Evolutionary conservation across 2,888 invertebrate species (phyloP), one percentile per base, ranked within the genome.

Genomic region (Apotomis betuletana): DNA sequence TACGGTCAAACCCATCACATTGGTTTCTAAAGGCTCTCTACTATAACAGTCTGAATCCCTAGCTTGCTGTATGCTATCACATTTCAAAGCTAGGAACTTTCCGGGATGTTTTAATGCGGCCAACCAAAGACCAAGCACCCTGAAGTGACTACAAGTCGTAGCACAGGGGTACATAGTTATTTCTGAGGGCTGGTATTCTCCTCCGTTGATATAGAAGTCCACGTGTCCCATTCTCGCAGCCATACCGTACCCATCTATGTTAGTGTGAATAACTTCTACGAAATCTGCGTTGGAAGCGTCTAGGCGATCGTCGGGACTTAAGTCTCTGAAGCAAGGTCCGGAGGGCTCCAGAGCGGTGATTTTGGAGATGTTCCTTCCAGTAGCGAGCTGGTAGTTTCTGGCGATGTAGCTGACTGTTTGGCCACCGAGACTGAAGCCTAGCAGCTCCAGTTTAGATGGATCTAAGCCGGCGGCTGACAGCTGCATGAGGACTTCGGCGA

Each of bases 191-290:
- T 93, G 92, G 76, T 82, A 92, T 73, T 93, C 93, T 0, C 92
- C 93, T 0, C 93, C 93, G 57, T 93, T 93, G 0, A 92, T 81
- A 74, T 91, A 93, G 36, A 91, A 84, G 69, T 93, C 92, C 0
- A 92, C 86, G 68, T 93, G 92, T 0, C 93, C 93, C 91, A 92
- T 91, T 0, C 78, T 82, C 0, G 85, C 76, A 0, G 92, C 91
- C 91, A 93, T 92, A 0, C 93, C 93, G 27, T 85, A 92, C 0
- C 89, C 92, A 62, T 93, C 93, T n/a, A 92, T 91, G 67, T 92
- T 93, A 0, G 92, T 92, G 67, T 93, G 92, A 5, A 93, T 77
- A 0, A 92, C 91, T 77, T 90, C 87, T 0, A 93, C 91, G 54
- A 90, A 92, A 70, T 91, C 90, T 0, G 92, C 92, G 63, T 92